Base-by-base conservation (phyloP, 2,888 invertebrate species). In the Lissonota sp. region DNA sequence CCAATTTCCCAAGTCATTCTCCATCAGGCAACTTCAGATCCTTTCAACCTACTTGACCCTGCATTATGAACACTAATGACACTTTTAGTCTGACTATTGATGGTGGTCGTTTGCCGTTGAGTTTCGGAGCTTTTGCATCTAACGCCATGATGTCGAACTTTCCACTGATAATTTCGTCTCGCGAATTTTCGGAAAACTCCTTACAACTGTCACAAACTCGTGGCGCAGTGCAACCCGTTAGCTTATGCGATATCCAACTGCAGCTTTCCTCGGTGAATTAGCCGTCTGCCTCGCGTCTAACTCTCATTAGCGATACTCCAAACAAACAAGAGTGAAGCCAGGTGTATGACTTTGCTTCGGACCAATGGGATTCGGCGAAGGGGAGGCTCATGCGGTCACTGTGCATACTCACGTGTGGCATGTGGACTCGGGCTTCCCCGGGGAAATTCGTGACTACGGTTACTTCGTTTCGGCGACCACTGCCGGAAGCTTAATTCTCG, bases 251-350 rank as follows among this genome's bases (percentile, higher is more conserved):
- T 46, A n/a, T 39, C n/a, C 1, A 39, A 8, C 37, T 37, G 10
- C 37, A 64, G 3, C 39, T 26, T 39, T 64, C 51, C 37, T 8
- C 64, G 7, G 10, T 37, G 16, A 63, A 49, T 46, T 67, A 8
- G 62, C 12, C 12, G 83, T 84, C 83, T 85, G 80, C 83, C 83
- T 80, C 83, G 79, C 75, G 84, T 70, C 76, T 58, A 83, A 85
- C 84, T 88, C 88, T 88, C 89, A 88, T 89, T 88, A 88, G 87
- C 84, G 84, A 86, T 85, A 86, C 88, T 82, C 64, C 81, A 69
- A 66, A 72, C 84, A 88, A 88, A 88, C 85, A 87, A 81, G 58
- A 57, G 53, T 73, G 71, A 62, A 84, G 75, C 62, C 44, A 49
- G 53, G 60, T 26, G 26, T 26, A 60, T 12, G 44, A 16, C 39